Conservation (phyloP, 2,113 vertebrate genomes). For the Phylloscopus trochiloides region DNA sequence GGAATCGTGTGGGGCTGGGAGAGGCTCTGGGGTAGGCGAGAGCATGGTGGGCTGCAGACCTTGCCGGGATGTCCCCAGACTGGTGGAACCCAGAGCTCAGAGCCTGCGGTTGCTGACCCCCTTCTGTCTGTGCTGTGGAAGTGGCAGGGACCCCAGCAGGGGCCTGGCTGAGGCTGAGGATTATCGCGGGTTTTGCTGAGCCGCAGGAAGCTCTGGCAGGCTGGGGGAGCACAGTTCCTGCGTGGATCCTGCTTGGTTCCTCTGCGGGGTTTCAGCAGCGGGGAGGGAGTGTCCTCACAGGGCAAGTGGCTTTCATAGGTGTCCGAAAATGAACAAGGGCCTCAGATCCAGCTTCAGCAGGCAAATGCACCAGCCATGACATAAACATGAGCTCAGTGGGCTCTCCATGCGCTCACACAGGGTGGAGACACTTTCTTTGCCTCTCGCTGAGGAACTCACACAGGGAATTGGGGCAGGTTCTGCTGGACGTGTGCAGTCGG, state of each 20-base stretch:
- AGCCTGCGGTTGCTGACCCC: not conserved
- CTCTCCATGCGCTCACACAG: rapidly evolving
- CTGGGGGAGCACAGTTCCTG: rapidly evolving
- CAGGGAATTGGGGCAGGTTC: not conserved
- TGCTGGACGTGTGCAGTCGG: rapidly evolving
- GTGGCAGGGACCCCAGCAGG: rapidly evolving
- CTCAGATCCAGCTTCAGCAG: not conserved
- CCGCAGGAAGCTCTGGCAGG: not conserved
- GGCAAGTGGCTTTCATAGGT: rapidly evolving
- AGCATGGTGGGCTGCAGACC: not conserved
- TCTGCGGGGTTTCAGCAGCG: not conserved
- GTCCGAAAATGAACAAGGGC: not conserved
- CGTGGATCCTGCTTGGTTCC: not conserved
- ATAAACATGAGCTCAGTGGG: not conserved
- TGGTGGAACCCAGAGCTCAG: not conserved
- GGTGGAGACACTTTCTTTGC: not conserved
- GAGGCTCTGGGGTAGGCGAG: not conserved
- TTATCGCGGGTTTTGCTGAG: not conserved
- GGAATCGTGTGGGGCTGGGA: rapidly evolving
- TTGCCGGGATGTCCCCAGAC: not conserved
- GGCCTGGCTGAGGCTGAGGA: not conserved
- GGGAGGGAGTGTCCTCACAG: not conserved
- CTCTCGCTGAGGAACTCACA: rapidly evolving
- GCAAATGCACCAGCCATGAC: not conserved
- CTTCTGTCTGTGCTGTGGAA: rapidly evolving